Base-by-base conservation (phyloP, 2,888 invertebrate genomes). In the Cerceris rybyensis region DNA sequence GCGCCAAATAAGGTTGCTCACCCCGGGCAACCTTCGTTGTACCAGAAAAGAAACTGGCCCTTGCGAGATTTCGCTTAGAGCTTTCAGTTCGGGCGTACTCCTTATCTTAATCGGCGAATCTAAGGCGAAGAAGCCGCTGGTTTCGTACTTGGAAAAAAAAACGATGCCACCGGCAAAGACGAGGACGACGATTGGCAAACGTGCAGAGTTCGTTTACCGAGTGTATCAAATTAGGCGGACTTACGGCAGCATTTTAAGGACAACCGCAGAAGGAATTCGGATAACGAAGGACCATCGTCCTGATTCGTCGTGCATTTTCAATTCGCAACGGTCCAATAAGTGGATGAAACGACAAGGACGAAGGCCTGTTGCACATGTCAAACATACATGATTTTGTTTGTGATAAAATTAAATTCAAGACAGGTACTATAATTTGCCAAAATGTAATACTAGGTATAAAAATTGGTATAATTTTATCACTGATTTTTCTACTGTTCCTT, bases 1-100 rank as follows among this genome's bases (percentile, higher is more conserved):
- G 71, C 75, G 79, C 86, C 88, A 87, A 90, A 90, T 88, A 90
- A 87, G 90, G 87, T 88, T 85, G 74, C 86, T 88, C 86, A 86
- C 88, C 87, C 85, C 84, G 66, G 68, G 52, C 74, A 81, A 77
- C 60, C 85, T 82, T 75, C 65, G 78, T 63, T 50, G 70, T 41
- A 13, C 70, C 66, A 60, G 59, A 60, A 43, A 64, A 70, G 61
- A 63, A 78, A 68, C 75, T 79, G 81, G 81, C 75, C 78, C 78
- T 82, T 65, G 70, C 78, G 78, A 78, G 83, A 82, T 83, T 81
- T 84, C 82, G 81, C 61, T 74, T 77, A 70, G 83, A 82, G 79
- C 74, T 83, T 82, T 84, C 80, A 81, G 74, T 66, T 64, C 65
- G 63, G 80, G 65, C 57, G 75, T 70, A 80, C 69, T 49, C 72